These are phyloP conservation scores for Cliona cf. orientalis DNA, from an alignment of 37 sponge, comb jelly and placozoan genomes.

Conservation along the genomic window DNA sequence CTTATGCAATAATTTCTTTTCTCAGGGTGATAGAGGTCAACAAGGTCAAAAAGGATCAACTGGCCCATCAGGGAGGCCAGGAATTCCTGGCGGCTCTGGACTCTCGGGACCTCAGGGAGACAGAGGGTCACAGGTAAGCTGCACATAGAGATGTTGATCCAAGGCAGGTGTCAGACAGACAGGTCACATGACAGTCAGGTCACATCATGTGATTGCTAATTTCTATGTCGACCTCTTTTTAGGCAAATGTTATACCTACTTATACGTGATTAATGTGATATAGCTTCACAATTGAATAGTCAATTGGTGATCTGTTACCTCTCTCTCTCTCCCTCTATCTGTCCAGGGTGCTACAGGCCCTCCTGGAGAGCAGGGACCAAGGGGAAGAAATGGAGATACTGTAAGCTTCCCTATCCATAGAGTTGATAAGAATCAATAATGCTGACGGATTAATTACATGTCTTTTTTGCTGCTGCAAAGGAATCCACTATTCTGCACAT, in stretches of 20 bases:
- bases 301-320: background rate
- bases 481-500: background rate
- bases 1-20: background rate
- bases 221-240: no score
- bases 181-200: no score
- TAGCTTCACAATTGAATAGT: no score
- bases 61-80: conserved; percentile 41
- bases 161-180: no score
- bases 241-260: no score
- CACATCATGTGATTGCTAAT: no score
- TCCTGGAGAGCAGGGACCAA: conserved; percentile 35
- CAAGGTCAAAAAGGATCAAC: conserved; percentile 27
- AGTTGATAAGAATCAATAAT: no score
- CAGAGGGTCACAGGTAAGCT: conserved; percentile 27
- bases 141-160: no score
- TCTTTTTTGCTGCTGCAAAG: no score
- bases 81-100: conserved; percentile 44
- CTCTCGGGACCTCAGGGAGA: conserved; percentile 28
- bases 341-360: conserved; percentile 29
- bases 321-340: background rate
- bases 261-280: no score
- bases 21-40: conserved; percentile 9
- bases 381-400: conserved; percentile 40
- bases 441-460: no score
- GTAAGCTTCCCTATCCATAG: conserved; percentile 7